phyloP scores from a whole-genome alignment of 2,113 vertebrate genomes.

The Cichladusa arquata region DNA sequence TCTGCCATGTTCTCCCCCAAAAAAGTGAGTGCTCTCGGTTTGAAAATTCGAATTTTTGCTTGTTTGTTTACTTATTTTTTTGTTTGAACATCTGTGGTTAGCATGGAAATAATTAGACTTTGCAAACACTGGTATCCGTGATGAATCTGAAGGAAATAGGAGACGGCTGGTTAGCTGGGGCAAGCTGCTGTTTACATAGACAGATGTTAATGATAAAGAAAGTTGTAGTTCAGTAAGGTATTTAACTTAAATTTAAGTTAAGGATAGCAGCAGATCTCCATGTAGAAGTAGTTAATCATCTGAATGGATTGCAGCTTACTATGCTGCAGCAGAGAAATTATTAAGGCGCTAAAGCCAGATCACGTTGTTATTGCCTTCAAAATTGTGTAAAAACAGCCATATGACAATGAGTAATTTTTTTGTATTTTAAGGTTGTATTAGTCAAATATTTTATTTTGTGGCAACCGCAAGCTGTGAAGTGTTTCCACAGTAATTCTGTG shows the following conservation, averaged over 20 bases:
- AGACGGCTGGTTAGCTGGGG: background rate
- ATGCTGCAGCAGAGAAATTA: background rate
- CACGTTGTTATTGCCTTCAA: background rate
- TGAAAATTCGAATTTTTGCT: background rate
- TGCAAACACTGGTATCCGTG: background rate
- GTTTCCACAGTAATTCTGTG: constrained; percentile 3
- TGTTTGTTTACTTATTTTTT: background rate
- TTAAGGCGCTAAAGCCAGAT: background rate
- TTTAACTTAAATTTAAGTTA: background rate
- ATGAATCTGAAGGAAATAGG: background rate
- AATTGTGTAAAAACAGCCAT: background rate
- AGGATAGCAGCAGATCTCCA: background rate
- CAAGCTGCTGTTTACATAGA: background rate
- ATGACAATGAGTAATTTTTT: background rate
- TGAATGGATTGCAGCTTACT: background rate
- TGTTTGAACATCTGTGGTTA: background rate
- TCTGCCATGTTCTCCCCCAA: background rate
- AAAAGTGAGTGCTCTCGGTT: background rate
- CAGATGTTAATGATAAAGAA: background rate
- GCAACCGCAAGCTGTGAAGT: background rate
- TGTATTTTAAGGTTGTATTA: background rate
- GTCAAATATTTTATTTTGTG: constrained; percentile 24
- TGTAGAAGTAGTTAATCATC: background rate
- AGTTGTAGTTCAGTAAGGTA: background rate
- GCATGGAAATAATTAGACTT: background rate